Base-by-base conservation (phyloP, 2,888 invertebrate genomes). In the Pristionchus entomophagus region DNA sequence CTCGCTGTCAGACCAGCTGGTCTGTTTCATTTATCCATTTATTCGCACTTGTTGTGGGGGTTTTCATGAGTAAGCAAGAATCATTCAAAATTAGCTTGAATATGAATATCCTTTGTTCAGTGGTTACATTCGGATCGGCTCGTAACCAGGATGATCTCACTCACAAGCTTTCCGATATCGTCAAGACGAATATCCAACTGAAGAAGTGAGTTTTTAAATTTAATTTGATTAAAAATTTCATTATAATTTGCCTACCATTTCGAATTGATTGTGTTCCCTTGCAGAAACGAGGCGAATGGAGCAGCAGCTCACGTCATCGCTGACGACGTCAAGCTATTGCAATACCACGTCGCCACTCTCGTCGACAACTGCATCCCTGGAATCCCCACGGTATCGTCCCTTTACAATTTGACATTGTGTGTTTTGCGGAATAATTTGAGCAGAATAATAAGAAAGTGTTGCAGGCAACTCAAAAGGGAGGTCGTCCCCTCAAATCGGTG, bases 341-440 rank as follows among this genome's bases (percentile, higher is more conserved):
- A 99, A 94, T 99, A 97, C 93, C 99, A 99, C 94, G 98, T 98
- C 2, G 98, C 99, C 0, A 99, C 99, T 3, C 95, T 99, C 89
- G 96, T 97, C 1, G 99, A 99, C 93, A 99, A 99, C 94, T 99
- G 99, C 92, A 97, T 99, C 96, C 99, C 99, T 62, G 98, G 99
- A 0, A 96, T 98, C 95, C 98, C 98, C 12, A 93, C 93, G 84
- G 93, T 93, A 65, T 8, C 2, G 56, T 22, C 8, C 19, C 5
- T 22, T 14, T 14, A 45, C 45, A 45, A 10, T 6, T 45, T 14
- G 6, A 22, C 12, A 10, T 53, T 82, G 6, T 53, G 10, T 35
- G 12, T 45, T 45, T 8, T 78, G 22, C 8, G 59, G 29, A 29
- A 29, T 12, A 29, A 35, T 29, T 65, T 32, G 6, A 6, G 12